Evolutionary conservation across 2,797 vertebrate genomes (phyloP).

Genomic region (Spondyliosoma cantharus): DNA sequence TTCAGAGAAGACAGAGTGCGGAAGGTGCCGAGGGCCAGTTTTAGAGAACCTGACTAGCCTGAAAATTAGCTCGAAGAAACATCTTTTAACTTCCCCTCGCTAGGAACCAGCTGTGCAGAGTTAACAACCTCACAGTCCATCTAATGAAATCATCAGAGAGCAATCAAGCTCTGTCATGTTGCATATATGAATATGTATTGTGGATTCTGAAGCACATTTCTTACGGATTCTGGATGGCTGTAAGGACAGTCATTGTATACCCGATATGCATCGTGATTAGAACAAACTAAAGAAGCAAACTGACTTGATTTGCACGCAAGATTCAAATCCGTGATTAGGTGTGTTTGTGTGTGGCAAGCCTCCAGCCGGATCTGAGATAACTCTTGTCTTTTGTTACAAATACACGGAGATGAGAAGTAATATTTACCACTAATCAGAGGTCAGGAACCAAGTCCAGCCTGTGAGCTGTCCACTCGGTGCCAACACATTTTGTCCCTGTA

Average conservation of each 20-base stretch:
- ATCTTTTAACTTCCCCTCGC: constrained; percentile 18
- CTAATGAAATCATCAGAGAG: constrained; percentile 55
- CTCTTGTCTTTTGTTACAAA: constrained; percentile 33
- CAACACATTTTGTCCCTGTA: constrained; percentile 9
- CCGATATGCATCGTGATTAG: constrained; percentile 8
- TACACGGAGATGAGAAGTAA: constrained; percentile 9
- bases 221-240: not conserved
- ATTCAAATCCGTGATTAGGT: not conserved
- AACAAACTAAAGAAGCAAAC: constrained; percentile 13
- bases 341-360: constrained; percentile 5
- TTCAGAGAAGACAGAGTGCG: constrained; percentile 27
- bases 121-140: constrained; percentile 32
- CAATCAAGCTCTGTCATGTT: constrained; percentile 15
- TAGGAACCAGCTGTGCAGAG: constrained; percentile 16
- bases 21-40: constrained; percentile 46
- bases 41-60: constrained; percentile 51
- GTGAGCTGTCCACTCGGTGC: not conserved
- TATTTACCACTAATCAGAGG: constrained; percentile 36
- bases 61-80: constrained; percentile 46
- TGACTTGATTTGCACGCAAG: not conserved
- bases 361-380: constrained; percentile 30
- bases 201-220: constrained; percentile 7
- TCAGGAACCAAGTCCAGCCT: constrained; percentile 11
- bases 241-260: not conserved
- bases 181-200: constrained; percentile 21